Percentiles rank a stretch among this genome's conserved stretches.
Conservation (phyloP, 2,888 invertebrate species). For the Ophraella communa region DNA sequence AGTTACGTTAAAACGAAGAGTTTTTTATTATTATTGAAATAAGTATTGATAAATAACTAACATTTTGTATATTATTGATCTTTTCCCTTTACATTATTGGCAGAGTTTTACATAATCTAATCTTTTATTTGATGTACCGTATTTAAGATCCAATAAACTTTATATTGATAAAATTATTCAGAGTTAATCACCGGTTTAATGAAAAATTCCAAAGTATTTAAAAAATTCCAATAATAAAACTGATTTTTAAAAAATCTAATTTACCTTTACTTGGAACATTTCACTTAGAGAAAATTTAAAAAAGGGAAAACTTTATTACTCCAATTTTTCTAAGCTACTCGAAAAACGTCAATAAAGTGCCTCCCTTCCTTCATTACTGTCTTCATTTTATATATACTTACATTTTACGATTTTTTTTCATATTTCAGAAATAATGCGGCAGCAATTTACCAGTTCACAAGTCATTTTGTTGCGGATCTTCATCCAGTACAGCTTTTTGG, state of each 20-base stretch:
- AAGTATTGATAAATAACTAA: no score
- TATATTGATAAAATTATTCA: no score
- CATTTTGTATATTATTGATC: no score
- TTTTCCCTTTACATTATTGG: no score
- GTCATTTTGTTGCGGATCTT: not conserved
- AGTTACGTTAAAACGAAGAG: no score
- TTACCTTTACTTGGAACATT: slow-evolving; percentile 2
- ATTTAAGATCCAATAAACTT: no score
- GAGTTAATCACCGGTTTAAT: no score
- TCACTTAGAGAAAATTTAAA: slow-evolving; percentile 18
- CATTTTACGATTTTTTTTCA: slow-evolving; percentile 14
- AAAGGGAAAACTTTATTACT: slow-evolving; percentile 20
- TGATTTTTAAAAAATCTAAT: not conserved
- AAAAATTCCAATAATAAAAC: not conserved
- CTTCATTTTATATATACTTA: slow-evolving; percentile 12
- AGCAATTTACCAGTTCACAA: not conserved
- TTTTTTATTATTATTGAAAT: no score
- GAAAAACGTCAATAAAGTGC: slow-evolving; percentile 19
- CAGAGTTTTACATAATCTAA: no score
- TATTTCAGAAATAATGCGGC: not conserved
- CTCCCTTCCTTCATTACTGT: slow-evolving; percentile 21
- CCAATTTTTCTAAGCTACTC: slow-evolving; percentile 18
- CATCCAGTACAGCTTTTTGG: not conserved
- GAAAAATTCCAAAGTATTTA: no score
- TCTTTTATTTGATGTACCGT: no score